Evolutionary conservation across 2,113 vertebrate species (phyloP), one percentile per base, ranked within the genome.

Genomic region (Fulmarus glacialis): DNA sequence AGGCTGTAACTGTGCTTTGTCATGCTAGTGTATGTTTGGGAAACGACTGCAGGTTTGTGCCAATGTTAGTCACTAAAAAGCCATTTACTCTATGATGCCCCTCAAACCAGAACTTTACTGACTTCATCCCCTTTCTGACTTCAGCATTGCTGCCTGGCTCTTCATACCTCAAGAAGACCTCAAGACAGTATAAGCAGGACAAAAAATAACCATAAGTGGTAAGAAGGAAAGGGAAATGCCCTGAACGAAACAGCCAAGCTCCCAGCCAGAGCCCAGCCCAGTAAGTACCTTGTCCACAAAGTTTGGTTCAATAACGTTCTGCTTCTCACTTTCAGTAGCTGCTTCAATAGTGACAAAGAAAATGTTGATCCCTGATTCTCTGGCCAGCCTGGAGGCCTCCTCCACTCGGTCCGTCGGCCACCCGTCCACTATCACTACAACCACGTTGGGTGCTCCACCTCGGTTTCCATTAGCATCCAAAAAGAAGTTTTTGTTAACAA

Each of bases 271-370:
- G 27, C 40, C 59, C 62, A 71, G 71, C 48, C 64, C 68, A 22
- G 22, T 9, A 48, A 81, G 24, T 97, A 99, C 99, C 99, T 99
- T 99, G 90, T 99, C 99, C n/a, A 99, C 99, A 96, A 99, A 99
- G 97, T 99, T 98, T 48, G 98, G 87, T 96, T 99, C 99, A 0
- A 98, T 88, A 89, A 99, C 94, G 0, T 98, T 98, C 74, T 99
- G 98, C 77, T 99, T 99, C 97, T 99, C 99, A 3, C 95, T 99
- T 80, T 99, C 99, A 72, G 98, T 98, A 3, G 99, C 98, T 50
- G 99, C 99, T 97, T 99, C 99, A 27, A 99, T 98, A 82, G 99
- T 99, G 97, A 99, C 98, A 89, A 99, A 99, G 98, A 99, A 99
- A 90, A 99, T 99, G 93, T 99, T 99, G 98, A 99, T 99, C 86